These are phyloP conservation scores for Bibio marci DNA, from an alignment of 2,888 invertebrate genomes.

Conservation along the genomic window DNA sequence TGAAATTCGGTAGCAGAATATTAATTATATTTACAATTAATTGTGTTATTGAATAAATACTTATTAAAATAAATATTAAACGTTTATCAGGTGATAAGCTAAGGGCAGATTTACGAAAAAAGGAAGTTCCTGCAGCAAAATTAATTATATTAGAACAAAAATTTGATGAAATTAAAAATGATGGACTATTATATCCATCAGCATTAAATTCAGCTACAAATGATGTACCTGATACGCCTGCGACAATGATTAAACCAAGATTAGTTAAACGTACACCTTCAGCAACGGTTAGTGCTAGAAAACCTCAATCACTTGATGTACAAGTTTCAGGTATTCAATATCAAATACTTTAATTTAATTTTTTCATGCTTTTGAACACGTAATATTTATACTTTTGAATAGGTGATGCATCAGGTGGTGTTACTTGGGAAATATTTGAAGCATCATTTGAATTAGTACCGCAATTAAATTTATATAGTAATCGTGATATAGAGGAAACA, in stretches of 20 bases:
- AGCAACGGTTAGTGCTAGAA: conserved; percentile 12
- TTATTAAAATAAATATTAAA: neutral
- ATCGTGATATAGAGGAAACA: conserved; percentile 66
- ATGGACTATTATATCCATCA: conserved; percentile 61
- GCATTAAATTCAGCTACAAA: conserved; percentile 28
- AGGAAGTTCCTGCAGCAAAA: conserved; percentile 59
- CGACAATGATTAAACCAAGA: conserved; percentile 27
- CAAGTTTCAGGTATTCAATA: neutral
- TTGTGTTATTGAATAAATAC: no score
- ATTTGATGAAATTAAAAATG: conserved; percentile 71
- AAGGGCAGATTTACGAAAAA: conserved; percentile 62
- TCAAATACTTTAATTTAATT: no score
- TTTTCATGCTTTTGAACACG: neutral
- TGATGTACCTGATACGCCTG: conserved; percentile 27
- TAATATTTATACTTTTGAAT: neutral
- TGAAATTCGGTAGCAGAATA: no score
- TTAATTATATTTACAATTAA: no score
- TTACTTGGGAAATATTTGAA: conserved; percentile 77
- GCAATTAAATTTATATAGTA: conserved; percentile 64
- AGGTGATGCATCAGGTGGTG: conserved; percentile 63
- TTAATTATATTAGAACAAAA: conserved; percentile 52
- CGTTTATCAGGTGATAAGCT: conserved; percentile 50
- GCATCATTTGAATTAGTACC: conserved; percentile 72
- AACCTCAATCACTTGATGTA: conserved; percentile 5
- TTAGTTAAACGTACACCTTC: conserved; percentile 31